These are phyloP conservation scores for Distichodus sexfasciatus DNA, from an alignment of 2,797 vertebrate genomes.

Conservation along the genomic window DNA sequence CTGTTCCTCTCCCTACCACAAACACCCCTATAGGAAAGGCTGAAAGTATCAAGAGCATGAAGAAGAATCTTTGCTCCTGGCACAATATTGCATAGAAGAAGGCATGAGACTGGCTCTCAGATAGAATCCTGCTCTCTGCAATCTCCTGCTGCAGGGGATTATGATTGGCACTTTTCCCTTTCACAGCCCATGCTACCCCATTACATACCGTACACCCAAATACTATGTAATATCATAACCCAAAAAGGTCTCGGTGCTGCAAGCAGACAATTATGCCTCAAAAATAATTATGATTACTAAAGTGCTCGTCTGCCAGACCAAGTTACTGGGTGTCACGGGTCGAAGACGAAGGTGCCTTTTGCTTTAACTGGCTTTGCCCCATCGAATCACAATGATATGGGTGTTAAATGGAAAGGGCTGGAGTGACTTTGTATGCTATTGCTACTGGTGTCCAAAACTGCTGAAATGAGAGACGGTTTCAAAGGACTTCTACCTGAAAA, in stretches of 20 bases:
- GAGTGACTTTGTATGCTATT: no score
- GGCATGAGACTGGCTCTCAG: constrained; percentile 56
- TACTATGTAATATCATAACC: not conserved
- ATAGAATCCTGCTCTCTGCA: constrained; percentile 42
- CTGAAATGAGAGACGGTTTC: no score
- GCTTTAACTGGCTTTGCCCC: not conserved
- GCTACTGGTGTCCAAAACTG: no score
- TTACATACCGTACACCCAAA: no score
- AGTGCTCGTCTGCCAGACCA: constrained; percentile 37
- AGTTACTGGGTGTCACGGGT: constrained; percentile 42
- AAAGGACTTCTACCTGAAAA: no score
- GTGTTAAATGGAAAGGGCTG: constrained; percentile 35
- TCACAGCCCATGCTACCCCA: no score
- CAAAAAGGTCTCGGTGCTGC: not conserved
- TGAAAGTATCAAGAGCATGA: constrained; percentile 40
- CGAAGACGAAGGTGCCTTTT: not conserved
- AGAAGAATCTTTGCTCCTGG: constrained; percentile 50
- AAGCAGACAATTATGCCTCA: not conserved
- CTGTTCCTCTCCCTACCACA: not conserved
- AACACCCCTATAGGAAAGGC: not conserved
- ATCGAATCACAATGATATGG: constrained; percentile 39
- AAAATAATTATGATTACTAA: not conserved
- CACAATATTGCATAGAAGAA: constrained; percentile 60
- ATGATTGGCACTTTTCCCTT: not conserved
- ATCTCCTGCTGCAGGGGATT: no score